phyloP scores from a whole-genome alignment of 2,888 invertebrate species.

The Seladonia tumulorum region DNA sequence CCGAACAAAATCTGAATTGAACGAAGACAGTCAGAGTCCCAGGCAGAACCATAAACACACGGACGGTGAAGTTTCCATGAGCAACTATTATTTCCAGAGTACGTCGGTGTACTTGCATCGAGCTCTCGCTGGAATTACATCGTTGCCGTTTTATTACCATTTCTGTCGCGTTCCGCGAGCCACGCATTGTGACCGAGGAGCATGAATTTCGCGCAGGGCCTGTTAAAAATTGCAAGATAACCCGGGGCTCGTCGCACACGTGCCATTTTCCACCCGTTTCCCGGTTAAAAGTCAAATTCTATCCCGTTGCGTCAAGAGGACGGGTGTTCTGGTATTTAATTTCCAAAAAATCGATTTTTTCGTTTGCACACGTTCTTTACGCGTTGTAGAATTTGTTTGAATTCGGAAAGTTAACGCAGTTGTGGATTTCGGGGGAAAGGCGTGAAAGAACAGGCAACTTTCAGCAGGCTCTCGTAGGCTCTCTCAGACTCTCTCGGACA shows the following conservation, averaged over 20 bases:
- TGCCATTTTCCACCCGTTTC: slow-evolving; percentile 13
- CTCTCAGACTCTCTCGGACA: neutral
- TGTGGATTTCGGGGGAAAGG: neutral
- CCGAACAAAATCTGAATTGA: neutral
- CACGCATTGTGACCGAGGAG: neutral
- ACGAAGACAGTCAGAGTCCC: neutral
- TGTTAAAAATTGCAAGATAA: slow-evolving; percentile 9
- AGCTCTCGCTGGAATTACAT: neutral
- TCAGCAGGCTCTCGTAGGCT: neutral
- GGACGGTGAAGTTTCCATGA: neutral
- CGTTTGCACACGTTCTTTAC: too few species aligned
- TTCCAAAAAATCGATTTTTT: neutral
- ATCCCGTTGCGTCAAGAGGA: slow-evolving; percentile 56
- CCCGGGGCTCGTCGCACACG: neutral
- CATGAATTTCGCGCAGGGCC: neutral
- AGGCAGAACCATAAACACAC: neutral
- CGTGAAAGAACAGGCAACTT: neutral
- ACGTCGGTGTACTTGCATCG: neutral
- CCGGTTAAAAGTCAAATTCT: slow-evolving; percentile 66
- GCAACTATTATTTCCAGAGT: neutral
- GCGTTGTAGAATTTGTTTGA: neutral
- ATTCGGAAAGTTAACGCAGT: neutral
- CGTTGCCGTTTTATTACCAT: neutral
- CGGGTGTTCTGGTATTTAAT: neutral
- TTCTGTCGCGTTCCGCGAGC: neutral